These are phyloP conservation scores for Habroteleia sp. DNA, from an alignment of 2,888 invertebrate species.

Conservation along the genomic window DNA sequence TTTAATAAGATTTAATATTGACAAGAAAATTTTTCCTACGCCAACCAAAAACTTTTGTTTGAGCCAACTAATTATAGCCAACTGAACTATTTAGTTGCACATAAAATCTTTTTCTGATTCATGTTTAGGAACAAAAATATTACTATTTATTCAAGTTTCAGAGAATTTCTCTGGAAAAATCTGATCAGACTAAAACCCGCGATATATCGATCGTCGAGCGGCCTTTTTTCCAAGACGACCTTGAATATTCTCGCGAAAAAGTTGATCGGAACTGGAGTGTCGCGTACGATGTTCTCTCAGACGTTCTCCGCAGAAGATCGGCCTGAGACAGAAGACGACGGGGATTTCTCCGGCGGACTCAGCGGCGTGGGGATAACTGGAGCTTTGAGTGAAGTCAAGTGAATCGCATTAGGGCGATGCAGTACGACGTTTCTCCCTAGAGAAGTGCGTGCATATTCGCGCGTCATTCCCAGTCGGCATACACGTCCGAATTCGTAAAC, in stretches of 20 bases:
- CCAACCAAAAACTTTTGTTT: too few relatives aligned
- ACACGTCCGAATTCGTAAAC: slow-evolving; percentile 16
- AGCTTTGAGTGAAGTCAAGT: slow-evolving; percentile 76
- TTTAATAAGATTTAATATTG: too few relatives aligned
- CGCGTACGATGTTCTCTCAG: not conserved
- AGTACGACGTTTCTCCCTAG: slow-evolving; percentile 72
- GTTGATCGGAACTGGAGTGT: slow-evolving; percentile 6
- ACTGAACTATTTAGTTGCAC: too few relatives aligned
- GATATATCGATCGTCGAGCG: not conserved
- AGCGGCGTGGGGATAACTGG: slow-evolving; percentile 74
- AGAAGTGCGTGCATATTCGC: slow-evolving; percentile 68
- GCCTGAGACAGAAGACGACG: slow-evolving; percentile 37
- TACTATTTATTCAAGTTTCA: too few relatives aligned
- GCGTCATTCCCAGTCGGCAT: slow-evolving; percentile 35
- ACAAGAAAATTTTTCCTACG: too few relatives aligned
- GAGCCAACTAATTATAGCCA: too few relatives aligned
- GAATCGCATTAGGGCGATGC: slow-evolving; percentile 72
- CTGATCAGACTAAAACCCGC: not conserved
- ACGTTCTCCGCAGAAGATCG: slow-evolving; percentile 33
- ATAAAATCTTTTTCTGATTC: too few relatives aligned
- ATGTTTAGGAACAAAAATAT: too few relatives aligned
- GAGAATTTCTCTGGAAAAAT: slow-evolving; percentile 28
- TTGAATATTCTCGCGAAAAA: slow-evolving; percentile 24
- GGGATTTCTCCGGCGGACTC: slow-evolving; percentile 65
- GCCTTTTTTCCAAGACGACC: slow-evolving; percentile 21